Percentiles rank a stretch among this genome's conserved stretches.
These are phyloP conservation scores for Apis dorsata DNA, from an alignment of 1,140 invertebrate genomes.

Conservation along the genomic window DNA sequence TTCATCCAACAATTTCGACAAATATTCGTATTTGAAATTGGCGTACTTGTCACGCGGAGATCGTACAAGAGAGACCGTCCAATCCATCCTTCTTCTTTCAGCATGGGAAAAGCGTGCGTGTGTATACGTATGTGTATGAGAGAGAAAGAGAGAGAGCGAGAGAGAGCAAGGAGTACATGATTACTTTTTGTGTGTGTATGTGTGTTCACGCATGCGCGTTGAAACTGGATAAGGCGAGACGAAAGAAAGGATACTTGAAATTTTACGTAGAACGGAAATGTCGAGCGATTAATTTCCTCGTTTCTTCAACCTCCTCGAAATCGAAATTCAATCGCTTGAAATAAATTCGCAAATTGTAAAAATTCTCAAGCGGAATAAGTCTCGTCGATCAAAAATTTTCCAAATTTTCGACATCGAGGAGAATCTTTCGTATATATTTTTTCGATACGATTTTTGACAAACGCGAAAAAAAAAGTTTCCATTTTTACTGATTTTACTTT, in stretches of 20 bases:
- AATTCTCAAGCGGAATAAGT: background rate
- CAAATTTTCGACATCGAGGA: background rate
- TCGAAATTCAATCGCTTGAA: background rate
- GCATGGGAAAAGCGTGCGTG: conserved; percentile 24
- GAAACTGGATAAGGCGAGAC: background rate
- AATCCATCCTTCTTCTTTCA: conserved; percentile 16
- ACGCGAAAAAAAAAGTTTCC: background rate
- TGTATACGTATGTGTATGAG: background rate
- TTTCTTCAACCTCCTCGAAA: background rate
- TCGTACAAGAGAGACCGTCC: background rate
- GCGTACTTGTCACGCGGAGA: background rate
- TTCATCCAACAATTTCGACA: background rate
- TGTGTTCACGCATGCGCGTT: background rate
- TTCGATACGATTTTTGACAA: too few relatives aligned
- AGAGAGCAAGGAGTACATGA: background rate
- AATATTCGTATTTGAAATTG: background rate
- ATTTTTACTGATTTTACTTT: too few relatives aligned
- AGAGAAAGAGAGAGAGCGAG: conserved; percentile 9
- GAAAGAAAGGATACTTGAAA: conserved; percentile 4
- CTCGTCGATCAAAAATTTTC: background rate
- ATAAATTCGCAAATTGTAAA: background rate
- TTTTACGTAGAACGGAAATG: background rate
- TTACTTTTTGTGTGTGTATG: background rate
- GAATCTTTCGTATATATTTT: background rate
- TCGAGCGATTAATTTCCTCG: background rate